phyloP scores from a whole-genome alignment of 2,113 vertebrate species.

The Halcyon malimbica region DNA sequence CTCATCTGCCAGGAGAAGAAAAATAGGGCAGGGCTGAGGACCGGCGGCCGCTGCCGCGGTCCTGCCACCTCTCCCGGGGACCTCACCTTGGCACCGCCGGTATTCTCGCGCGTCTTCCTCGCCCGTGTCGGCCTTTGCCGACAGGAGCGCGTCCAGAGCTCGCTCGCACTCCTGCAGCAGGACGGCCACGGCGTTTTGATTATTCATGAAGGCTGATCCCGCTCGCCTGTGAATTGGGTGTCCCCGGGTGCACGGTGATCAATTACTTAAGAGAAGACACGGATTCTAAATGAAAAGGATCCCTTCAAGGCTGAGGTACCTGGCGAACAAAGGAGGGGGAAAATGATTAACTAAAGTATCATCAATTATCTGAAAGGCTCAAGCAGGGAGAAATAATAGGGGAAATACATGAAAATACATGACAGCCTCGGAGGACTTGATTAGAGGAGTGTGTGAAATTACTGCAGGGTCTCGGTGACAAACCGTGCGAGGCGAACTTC shows the following conservation, averaged over 20 bases:
- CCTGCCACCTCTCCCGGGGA: constrained; percentile 7
- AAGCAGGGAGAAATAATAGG: constrained; percentile 78
- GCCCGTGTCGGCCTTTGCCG: not conserved
- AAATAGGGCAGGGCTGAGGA: constrained; percentile 69
- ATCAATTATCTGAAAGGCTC: constrained; percentile 79
- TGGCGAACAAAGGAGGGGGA: constrained; percentile 76
- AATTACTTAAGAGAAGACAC: constrained; percentile 75
- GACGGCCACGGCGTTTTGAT: constrained; percentile 58
- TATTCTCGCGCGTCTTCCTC: constrained; percentile 59
- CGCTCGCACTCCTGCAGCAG: constrained; percentile 82
- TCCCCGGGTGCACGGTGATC: constrained; percentile 70
- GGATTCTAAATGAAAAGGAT: constrained; percentile 71
- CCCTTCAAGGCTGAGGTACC: constrained; percentile 76
- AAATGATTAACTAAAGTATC: constrained; percentile 81
- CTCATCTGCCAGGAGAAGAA: constrained; percentile 72
- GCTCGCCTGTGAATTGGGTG: constrained; percentile 49
- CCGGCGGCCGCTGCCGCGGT: not conserved
- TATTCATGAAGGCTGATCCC: constrained; percentile 79
- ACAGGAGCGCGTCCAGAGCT: constrained; percentile 47
- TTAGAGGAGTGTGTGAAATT: constrained; percentile 71
- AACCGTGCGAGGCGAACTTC: not conserved
- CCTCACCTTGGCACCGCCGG: constrained; percentile 81
- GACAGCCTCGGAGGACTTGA: constrained; percentile 63
- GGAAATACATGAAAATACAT: constrained; percentile 72
- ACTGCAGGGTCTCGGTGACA: constrained; percentile 8